Base-by-base conservation (phyloP, 2,113 vertebrate species). In the Solea senegalensis region DNA sequence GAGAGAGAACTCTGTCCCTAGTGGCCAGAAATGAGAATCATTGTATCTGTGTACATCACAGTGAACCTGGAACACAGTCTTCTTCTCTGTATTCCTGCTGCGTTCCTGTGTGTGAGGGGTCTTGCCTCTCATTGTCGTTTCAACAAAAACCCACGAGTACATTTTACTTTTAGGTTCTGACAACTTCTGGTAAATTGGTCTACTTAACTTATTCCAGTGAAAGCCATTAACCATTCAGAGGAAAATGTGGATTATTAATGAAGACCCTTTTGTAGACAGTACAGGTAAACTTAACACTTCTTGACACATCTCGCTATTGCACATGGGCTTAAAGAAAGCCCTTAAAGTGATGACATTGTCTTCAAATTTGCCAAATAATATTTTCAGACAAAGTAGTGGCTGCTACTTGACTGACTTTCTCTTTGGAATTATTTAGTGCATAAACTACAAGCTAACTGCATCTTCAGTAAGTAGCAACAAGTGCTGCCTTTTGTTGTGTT, bases 151-250 rank as follows among this genome's bases (percentile, higher is more conserved):
- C 8, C 15, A 27, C 6, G 8, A 27, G 12, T 41, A 7, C 39
- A 26, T 40, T 9, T 44, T 45, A 16, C 9, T 14, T 51, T 15
- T 9, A 54, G 15, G 12, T 16, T 74, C 21, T 41, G 39, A 28
- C 57, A 62, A 41, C 14, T 43, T 68, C 7, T 63, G 34, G 9
- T 51, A 27, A 58, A n/a, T 58, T 16, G 27, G 27, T 54, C 15
- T 41, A 10, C 61, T 60, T 60, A 34, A 49, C 46, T 52, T 3
- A 43, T 53, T 76, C 12, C 15, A 12, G 26, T 44, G 0, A 58
- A 64, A 26, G 45, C 26, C 40, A 53, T 49, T 61, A 52, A 50
- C 45, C 7, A 59, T 5, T 27, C 49, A 49, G 49, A 7, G 16
- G 27, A 12, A 60, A 21, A 61, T 10, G 7, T 70, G 14, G 9